Evolutionary conservation across 2,888 invertebrate genomes (phyloP), one percentile per base, ranked within the genome.

Genomic region (Epinotia demarniana): DNA sequence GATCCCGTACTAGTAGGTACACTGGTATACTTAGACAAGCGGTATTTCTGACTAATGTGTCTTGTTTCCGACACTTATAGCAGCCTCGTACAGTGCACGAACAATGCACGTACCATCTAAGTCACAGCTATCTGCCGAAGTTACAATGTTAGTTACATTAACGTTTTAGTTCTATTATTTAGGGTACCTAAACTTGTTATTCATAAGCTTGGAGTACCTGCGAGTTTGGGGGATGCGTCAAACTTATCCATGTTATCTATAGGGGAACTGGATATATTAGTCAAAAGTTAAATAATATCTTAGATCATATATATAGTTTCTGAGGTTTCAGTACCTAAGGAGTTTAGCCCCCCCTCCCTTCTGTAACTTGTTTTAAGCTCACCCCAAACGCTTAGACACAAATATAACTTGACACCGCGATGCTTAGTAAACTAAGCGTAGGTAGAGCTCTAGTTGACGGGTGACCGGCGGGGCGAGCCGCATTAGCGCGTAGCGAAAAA

Each of bases 1-100:
- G 23, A 57, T 68, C 19, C 53, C 6, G 27, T 62, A 62, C 33
- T 62, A 62, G 4, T 62, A n/a, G 33, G 33, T 33, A 39, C 67
- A 27, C 27, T 46, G 27, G 55, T 55, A 67, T 16, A 57, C 57
- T 19, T 18, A 64, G 46, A 19, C 46, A 60, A 60, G 58, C 8
- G 39, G 39, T 46, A 23, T 60, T 46, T 46, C 58, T 69, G 58
- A 69, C 43, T 69, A 69, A 69, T 69, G 58, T 60, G 69, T 60
- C 58, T 69, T 69, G 69, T 69, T 69, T 69, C 58, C 58, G 43
- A 19, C 67, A 67, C 57, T 39, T 46, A 23, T 60, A 46, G 69
- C 43, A 19, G 43, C 57, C 19, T 19, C 57, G n/a, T 67, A 19
- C 33, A 57, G 58, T 58, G 27, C 43, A 23, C 18, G 58, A 69